Conservation (phyloP, 2,888 invertebrate genomes). For the Bellardia pandia region DNA sequence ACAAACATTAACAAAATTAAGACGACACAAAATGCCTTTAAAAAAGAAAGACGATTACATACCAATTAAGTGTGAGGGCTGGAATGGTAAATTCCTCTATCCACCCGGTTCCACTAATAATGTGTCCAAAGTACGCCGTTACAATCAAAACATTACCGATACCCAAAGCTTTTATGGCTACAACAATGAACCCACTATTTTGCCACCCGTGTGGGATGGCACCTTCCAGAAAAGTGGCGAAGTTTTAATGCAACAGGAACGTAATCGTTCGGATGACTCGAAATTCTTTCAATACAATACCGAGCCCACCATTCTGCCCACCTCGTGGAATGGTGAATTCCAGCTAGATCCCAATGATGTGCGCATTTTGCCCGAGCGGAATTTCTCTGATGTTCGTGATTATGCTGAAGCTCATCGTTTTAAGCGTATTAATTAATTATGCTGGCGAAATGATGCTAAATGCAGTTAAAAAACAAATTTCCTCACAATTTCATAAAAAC, state of each 20-base stretch:
- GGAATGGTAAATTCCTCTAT: slow-evolving; percentile 83
- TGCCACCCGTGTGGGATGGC: slow-evolving; percentile 83
- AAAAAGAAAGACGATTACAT: slow-evolving; percentile 82
- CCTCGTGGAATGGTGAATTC: slow-evolving; percentile 83
- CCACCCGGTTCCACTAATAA: slow-evolving; percentile 80
- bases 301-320: slow-evolving; percentile 80
- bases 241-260: slow-evolving; percentile 78
- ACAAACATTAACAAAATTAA: slow-evolving; percentile 29
- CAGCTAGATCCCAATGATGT: slow-evolving; percentile 82
- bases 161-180: slow-evolving; percentile 82
- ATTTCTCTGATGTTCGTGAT: slow-evolving; percentile 82
- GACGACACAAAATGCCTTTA: slow-evolving; percentile 78
- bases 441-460: background rate
- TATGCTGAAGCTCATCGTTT: slow-evolving; percentile 82
- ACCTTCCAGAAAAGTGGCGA: slow-evolving; percentile 82
- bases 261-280: slow-evolving; percentile 82
- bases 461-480: background rate
- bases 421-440: slow-evolving; percentile 76
- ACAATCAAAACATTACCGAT: slow-evolving; percentile 82
- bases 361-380: slow-evolving; percentile 82
- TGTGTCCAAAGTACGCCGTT: slow-evolving; percentile 81
- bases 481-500: background rate
- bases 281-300: slow-evolving; percentile 81
- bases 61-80: slow-evolving; percentile 84
- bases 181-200: slow-evolving; percentile 79